Conservation (phyloP, 2,797 vertebrate genomes). For the Eutrigla gurnardus region DNA sequence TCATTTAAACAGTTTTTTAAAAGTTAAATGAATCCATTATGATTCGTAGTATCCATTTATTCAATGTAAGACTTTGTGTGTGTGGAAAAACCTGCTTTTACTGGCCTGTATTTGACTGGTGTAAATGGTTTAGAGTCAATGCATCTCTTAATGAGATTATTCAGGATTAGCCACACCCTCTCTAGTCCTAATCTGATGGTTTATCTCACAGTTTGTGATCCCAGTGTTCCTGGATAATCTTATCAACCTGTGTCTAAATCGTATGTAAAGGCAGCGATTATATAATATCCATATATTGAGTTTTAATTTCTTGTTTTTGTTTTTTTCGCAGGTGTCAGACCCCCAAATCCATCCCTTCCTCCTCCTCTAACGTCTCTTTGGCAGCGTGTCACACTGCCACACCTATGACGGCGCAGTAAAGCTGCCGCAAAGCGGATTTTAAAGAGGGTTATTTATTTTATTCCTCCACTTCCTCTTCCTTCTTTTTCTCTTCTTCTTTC, state of each 20-base stretch:
- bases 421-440: slow-evolving; percentile 20
- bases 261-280: neutral
- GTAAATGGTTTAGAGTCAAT: slow-evolving; percentile 55
- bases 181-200: slow-evolving; percentile 54
- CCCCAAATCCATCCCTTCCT: slow-evolving; percentile 86
- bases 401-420: slow-evolving; percentile 74
- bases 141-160: slow-evolving; percentile 65
- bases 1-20: fast-evolving
- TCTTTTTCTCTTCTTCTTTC: slow-evolving; percentile 13
- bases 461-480: slow-evolving; percentile 14
- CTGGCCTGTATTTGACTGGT: slow-evolving; percentile 7
- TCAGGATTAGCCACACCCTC: slow-evolving; percentile 66
- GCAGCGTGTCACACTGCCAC: slow-evolving; percentile 74
- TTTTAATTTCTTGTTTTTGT: slow-evolving; percentile 4
- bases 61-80: neutral
- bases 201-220: slow-evolving; percentile 51
- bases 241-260: slow-evolving; percentile 33
- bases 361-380: slow-evolving; percentile 86
- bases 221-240: slow-evolving; percentile 35
- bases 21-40: neutral
- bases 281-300: neutral
- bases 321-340: slow-evolving; percentile 88
- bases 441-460: slow-evolving; percentile 49
- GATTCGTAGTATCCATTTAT: neutral
- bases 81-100: neutral